Conservation (phyloP, 2,888 invertebrate genomes). For the Sceliomorpha sp. region DNA sequence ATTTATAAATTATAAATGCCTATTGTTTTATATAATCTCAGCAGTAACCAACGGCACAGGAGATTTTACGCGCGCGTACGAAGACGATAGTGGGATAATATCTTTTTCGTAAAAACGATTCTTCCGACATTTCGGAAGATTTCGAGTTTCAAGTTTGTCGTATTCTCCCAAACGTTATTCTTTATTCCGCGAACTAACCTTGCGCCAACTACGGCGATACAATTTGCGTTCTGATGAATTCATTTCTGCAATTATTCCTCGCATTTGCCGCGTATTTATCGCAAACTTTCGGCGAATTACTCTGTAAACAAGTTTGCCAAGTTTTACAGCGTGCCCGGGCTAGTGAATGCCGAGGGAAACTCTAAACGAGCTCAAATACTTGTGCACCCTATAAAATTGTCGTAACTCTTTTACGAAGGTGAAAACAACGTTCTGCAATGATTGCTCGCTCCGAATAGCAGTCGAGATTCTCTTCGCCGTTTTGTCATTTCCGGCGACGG, state of each 20-base stretch:
- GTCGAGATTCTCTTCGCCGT: conserved; percentile 39
- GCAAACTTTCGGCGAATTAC: conserved; percentile 39
- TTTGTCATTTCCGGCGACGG: conserved; percentile 14
- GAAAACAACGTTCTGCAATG: conserved; percentile 37
- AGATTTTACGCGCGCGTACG: no score
- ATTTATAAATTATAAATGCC: no score
- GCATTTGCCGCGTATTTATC: conserved; percentile 44
- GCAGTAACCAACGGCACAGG: no score
- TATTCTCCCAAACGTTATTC: neutral
- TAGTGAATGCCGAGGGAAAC: conserved; percentile 24
- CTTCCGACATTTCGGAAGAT: no score
- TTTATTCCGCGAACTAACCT: neutral
- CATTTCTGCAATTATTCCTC: conserved; percentile 46
- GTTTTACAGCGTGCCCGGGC: conserved; percentile 33
- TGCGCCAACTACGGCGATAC: conserved; percentile 22
- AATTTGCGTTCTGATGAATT: conserved; percentile 37
- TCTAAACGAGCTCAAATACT: conserved; percentile 38
- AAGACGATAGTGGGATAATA: no score
- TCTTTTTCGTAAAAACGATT: no score
- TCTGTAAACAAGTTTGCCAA: conserved; percentile 45
- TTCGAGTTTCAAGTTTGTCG: no score
- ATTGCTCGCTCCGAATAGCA: conserved; percentile 16
- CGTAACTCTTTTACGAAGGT: conserved; percentile 40
- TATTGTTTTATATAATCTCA: no score
- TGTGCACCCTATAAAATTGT: conserved; percentile 40